Percentiles rank a stretch among this genome's conserved stretches.
These are phyloP conservation scores for Meganola albula DNA, from an alignment of 2,888 invertebrate genomes.

Conservation along the genomic window DNA sequence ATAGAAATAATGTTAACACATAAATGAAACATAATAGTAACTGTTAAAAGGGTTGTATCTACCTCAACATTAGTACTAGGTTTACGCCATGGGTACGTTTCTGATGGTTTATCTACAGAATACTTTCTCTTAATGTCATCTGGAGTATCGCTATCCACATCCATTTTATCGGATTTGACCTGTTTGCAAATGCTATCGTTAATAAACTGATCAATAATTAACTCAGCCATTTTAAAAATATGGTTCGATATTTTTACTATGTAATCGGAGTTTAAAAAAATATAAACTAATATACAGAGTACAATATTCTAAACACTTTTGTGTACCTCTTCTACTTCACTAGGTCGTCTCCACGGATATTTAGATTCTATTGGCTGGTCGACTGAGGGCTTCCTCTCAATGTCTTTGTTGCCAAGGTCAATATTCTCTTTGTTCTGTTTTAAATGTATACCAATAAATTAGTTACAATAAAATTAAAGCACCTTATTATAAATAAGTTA, in stretches of 20 bases:
- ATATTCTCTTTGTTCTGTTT: background rate
- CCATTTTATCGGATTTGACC: conserved; percentile 14
- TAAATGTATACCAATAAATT: too few relatives aligned
- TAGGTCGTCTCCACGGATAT: background rate
- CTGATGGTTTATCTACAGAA: conserved; percentile 23
- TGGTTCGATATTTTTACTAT: too few relatives aligned
- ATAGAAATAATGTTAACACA: background rate
- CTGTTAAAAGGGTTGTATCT: too few relatives aligned
- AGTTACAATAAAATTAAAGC: too few relatives aligned
- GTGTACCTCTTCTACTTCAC: background rate
- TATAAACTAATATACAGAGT: background rate
- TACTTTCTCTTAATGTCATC: conserved; percentile 8
- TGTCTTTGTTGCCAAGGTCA: background rate
- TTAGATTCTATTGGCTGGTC: background rate
- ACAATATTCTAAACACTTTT: background rate
- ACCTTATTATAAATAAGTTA: too few relatives aligned
- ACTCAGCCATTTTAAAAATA: background rate
- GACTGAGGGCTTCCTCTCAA: background rate
- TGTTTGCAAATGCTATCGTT: conserved; percentile 8
- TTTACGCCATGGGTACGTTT: conserved; percentile 25
- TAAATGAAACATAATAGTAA: too few relatives aligned
- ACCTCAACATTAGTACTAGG: conserved; percentile 22
- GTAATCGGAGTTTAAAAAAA: background rate
- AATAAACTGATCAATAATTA: background rate
- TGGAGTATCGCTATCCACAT: conserved; percentile 12